A percentile compares a stretch with the other conserved stretches of the same genome.
These are phyloP conservation scores for Xestobium rufovillosum DNA, from an alignment of 2,888 invertebrate species.

Conservation along the genomic window DNA sequence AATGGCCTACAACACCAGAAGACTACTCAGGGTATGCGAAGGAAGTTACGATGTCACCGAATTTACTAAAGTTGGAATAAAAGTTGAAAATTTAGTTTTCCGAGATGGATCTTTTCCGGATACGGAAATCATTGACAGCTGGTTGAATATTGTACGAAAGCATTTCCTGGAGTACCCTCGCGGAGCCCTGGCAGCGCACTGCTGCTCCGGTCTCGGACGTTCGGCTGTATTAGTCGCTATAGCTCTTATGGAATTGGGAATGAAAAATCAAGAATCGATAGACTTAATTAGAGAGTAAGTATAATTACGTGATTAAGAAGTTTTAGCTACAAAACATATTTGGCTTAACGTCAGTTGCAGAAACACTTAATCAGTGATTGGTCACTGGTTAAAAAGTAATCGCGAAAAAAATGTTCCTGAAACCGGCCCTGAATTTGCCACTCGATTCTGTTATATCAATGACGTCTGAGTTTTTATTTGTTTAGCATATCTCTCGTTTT, in stretches of 20 bases:
- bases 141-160: conserved; percentile 12
- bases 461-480: too few relatives aligned
- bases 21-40: conserved; percentile 10
- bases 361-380: too few relatives aligned
- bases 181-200: conserved; percentile 15
- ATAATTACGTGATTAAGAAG: too few relatives aligned
- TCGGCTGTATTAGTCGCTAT: conserved; percentile 18
- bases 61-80: conserved; percentile 11
- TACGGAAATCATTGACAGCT: conserved; percentile 8
- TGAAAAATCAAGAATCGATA: conserved; percentile 8
- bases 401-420: too few relatives aligned
- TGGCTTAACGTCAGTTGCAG: too few relatives aligned
- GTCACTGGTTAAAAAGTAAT: too few relatives aligned
- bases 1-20: conserved; percentile 5
- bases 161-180: conserved; percentile 9
- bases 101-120: conserved; percentile 16
- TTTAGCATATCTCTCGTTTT: too few relatives aligned
- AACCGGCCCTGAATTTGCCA: too few relatives aligned
- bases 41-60: conserved; percentile 2
- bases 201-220: conserved; percentile 16
- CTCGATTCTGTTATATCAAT: too few relatives aligned
- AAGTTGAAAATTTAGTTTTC: conserved; percentile 9
- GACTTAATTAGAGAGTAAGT: conserved; percentile 10
- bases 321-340: too few relatives aligned
- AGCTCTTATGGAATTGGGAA: conserved; percentile 17